phyloP scores from a whole-genome alignment of 2,888 invertebrate species.

The Amiota mariae region DNA sequence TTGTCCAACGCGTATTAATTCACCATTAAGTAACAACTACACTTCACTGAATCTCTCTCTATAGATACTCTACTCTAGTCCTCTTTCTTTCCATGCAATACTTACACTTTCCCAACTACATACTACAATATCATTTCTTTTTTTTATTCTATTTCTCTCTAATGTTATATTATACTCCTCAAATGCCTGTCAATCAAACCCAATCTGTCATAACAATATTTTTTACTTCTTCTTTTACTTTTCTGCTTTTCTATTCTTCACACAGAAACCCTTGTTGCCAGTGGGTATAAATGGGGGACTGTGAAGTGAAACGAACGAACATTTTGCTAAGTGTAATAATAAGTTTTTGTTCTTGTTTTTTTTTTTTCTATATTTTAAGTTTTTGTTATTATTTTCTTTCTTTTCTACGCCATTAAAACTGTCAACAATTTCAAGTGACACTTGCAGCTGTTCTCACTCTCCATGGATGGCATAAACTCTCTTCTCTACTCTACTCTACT shows the following conservation, averaged over 20 bases:
- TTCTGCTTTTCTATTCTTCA: not conserved
- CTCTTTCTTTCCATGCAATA: not conserved
- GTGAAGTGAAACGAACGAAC: not conserved
- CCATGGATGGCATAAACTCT: not conserved
- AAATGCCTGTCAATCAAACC: slow-evolving; percentile 21
- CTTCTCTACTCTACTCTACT: not conserved
- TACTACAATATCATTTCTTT: too few relatives aligned
- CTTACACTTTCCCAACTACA: too few relatives aligned
- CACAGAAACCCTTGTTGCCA: not conserved
- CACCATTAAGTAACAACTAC: slow-evolving; percentile 18
- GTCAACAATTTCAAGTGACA: slow-evolving; percentile 53
- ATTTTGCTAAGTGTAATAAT: slow-evolving; percentile 16
- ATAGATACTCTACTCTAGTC: not conserved
- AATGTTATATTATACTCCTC: not conserved
- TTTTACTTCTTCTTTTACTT: slow-evolving; percentile 23
- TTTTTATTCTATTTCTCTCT: too few relatives aligned
- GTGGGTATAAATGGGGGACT: not conserved
- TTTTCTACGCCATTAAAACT: slow-evolving; percentile 49
- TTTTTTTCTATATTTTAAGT: too few relatives aligned
- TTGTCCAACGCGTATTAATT: slow-evolving; percentile 21
- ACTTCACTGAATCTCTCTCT: not conserved
- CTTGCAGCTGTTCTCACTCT: slow-evolving; percentile 51
- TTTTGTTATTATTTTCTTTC: not conserved
- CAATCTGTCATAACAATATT: slow-evolving; percentile 30
- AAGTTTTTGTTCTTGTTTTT: slow-evolving; percentile 27